phyloP scores from a whole-genome alignment of 2,113 vertebrate genomes.

The Tamias sibiricus region DNA sequence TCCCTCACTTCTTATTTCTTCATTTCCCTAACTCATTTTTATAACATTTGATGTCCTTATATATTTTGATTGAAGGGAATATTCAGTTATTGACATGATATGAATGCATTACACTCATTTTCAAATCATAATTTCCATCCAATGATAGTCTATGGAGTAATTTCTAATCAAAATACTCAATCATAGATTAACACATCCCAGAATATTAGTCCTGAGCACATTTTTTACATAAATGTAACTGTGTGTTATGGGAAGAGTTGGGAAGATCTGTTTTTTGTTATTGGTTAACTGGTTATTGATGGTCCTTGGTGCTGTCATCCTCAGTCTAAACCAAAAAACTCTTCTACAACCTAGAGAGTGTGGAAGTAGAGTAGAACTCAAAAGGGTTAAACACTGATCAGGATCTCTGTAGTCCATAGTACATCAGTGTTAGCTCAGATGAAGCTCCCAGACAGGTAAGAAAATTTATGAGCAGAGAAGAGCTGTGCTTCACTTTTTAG shows the following conservation, averaged over 20 bases:
- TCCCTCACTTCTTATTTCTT: neutral
- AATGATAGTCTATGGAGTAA: neutral
- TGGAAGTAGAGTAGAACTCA: neutral
- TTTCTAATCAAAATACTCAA: conserved; percentile 3
- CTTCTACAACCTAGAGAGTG: neutral
- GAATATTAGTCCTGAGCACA: neutral
- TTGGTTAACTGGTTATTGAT: neutral
- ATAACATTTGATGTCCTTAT: neutral
- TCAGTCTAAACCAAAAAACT: neutral
- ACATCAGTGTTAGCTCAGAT: accelerated
- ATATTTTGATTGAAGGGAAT: neutral
- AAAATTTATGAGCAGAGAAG: neutral
- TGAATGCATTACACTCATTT: neutral
- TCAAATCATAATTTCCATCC: neutral
- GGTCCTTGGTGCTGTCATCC: neutral
- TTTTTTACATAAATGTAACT: neutral
- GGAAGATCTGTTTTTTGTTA: neutral
- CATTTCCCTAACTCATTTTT: neutral
- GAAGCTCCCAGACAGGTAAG: neutral
- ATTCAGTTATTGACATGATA: neutral
- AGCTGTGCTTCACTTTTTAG: neutral
- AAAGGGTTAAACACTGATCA: neutral
- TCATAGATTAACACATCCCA: neutral
- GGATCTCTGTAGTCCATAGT: neutral
- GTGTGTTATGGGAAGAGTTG: neutral